Evolutionary conservation across 2,113 vertebrate genomes (phyloP).

Genomic region (Laticauda colubrina): DNA sequence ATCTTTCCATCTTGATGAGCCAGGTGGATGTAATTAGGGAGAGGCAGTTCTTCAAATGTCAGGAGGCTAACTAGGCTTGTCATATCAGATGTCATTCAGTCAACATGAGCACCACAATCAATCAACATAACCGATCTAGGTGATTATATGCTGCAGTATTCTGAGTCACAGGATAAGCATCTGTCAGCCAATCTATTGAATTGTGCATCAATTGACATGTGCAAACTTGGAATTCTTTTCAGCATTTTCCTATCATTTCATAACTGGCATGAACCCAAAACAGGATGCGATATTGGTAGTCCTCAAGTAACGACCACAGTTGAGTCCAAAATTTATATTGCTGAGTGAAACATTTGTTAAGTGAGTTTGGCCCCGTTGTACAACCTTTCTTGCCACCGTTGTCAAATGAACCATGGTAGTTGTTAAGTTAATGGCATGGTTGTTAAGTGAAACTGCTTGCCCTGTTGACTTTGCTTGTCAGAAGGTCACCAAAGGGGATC

Average conservation of each 20-base stretch:
- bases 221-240: neutral
- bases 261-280: neutral
- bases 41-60: neutral
- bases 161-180: neutral
- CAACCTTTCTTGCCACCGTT: neutral
- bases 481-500: neutral
- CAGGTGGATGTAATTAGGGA: too few species aligned
- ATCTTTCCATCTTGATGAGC: neutral
- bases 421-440: neutral
- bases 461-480: neutral
- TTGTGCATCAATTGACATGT: neutral
- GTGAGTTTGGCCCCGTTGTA: neutral
- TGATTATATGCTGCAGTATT: neutral
- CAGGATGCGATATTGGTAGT: neutral
- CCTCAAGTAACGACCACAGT: neutral
- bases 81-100: neutral
- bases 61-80: neutral
- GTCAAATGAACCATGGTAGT: too few species aligned
- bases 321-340: neutral
- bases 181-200: neutral
- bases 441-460: neutral
- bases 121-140: neutral
- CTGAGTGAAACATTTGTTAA: neutral
- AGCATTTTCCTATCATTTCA: neutral
- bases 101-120: neutral